phyloP scores from a whole-genome alignment of 2,797 vertebrate genomes.

The Lithobates pipiens region DNA sequence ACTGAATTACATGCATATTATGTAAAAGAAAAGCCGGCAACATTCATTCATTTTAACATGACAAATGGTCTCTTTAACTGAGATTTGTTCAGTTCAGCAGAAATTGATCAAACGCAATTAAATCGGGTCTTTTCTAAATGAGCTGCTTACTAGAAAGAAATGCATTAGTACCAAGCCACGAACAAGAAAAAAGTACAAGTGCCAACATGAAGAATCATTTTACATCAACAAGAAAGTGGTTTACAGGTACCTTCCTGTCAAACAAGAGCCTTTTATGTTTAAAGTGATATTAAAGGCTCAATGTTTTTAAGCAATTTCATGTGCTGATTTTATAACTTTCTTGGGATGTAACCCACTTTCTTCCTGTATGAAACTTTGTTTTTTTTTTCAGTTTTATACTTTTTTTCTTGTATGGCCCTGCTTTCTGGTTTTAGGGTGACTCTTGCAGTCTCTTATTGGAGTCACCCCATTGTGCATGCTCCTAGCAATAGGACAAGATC shows the following conservation, averaged over 20 bases:
- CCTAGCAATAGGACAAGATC: too few relatives aligned
- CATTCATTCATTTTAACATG: constrained; percentile 9
- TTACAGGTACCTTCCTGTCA: not conserved
- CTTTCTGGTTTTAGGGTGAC: too few relatives aligned
- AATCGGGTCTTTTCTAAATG: not conserved
- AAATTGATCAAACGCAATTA: constrained; percentile 19
- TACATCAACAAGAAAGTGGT: not conserved
- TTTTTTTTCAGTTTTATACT: too few relatives aligned
- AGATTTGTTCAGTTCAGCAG: not conserved
- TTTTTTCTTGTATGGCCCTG: too few relatives aligned
- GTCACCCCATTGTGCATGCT: too few relatives aligned
- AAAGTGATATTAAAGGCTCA: not conserved
- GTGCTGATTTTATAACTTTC: too few relatives aligned
- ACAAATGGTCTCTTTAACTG: constrained; percentile 15
- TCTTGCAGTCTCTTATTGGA: too few relatives aligned
- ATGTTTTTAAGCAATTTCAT: too few relatives aligned
- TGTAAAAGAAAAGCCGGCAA: constrained; percentile 5
- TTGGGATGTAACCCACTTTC: too few relatives aligned
- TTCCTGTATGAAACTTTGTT: too few relatives aligned
- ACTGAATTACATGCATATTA: constrained; percentile 20
- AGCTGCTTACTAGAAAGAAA: constrained; percentile 10
- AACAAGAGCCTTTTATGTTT: not conserved
- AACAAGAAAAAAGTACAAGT: not conserved
- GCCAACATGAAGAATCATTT: not conserved
- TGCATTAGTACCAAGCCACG: not conserved